Evolutionary conservation across 2,888 invertebrate genomes (phyloP).

Genomic region (Ophion costatus): DNA sequence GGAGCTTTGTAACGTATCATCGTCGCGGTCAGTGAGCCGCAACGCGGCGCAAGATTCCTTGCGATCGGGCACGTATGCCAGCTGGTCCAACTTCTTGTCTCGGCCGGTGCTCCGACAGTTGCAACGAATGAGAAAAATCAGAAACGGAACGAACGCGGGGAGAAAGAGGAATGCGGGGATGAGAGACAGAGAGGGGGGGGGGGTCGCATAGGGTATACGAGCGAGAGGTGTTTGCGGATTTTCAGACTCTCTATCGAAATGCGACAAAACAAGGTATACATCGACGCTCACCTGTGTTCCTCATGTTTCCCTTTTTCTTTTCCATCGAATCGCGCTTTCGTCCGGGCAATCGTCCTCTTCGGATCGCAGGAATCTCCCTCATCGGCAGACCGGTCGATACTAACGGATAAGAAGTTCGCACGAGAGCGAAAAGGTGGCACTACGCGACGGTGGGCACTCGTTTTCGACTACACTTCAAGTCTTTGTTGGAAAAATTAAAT

Average conservation of each 20-base stretch:
- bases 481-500: not conserved
- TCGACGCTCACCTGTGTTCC: conserved; percentile 20
- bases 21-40: conserved; percentile 32
- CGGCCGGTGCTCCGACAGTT: conserved; percentile 83
- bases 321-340: not conserved
- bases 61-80: conserved; percentile 82
- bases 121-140: conserved; percentile 73
- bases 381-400: not conserved
- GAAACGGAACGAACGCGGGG: conserved; percentile 68
- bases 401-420: not conserved
- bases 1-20: not conserved
- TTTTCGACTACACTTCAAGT: not conserved
- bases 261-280: not conserved
- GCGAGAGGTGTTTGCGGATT: conserved; percentile 7
- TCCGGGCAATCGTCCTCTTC: not conserved
- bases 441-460: not conserved
- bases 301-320: not conserved
- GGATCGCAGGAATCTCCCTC: not conserved
- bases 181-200: conserved; percentile 36
- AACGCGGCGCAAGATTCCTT: conserved; percentile 31
- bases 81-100: conserved; percentile 86
- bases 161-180: conserved; percentile 65
- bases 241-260: conserved; percentile 44
- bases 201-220: not conserved
- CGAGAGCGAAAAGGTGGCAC: conserved; percentile 10